phyloP scores from a whole-genome alignment of 2,113 vertebrate genomes.

The Vulpes lagopus region DNA sequence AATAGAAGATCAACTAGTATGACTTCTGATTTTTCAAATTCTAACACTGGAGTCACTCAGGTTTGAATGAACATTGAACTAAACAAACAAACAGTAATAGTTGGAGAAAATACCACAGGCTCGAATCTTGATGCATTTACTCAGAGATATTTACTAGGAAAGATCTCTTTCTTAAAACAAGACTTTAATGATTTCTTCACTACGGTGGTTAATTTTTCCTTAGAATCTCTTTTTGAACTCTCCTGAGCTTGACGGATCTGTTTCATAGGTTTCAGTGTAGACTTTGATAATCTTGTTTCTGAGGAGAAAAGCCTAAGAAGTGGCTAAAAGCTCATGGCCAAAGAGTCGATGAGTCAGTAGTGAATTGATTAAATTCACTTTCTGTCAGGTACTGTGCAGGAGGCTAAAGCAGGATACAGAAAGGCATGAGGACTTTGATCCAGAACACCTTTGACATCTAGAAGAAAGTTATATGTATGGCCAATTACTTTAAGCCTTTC shows the following conservation, averaged over 20 bases:
- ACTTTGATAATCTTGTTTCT: neutral
- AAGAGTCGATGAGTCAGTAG: neutral
- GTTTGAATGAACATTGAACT: neutral
- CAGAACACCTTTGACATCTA: neutral
- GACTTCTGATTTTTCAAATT: constrained; percentile 37
- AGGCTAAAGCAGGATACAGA: neutral
- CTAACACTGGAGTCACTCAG: neutral
- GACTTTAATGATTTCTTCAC: neutral
- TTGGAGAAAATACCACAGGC: neutral
- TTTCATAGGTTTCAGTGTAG: neutral
- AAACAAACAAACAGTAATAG: neutral
- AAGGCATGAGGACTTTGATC: neutral
- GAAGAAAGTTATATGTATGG: neutral
- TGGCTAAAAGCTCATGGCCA: neutral
- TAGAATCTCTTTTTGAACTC: neutral
- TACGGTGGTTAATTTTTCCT: neutral
- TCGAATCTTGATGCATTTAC: neutral
- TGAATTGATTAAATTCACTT: neutral
- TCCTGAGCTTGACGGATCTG: neutral
- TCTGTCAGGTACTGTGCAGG: neutral
- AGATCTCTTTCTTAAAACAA: neutral
- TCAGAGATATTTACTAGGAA: constrained; percentile 3
- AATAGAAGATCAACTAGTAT: neutral
- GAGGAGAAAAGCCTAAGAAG: neutral
- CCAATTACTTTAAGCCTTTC: neutral